Base-by-base conservation (phyloP, 2,888 invertebrate genomes). In the Troglohyphantes excavatus region DNA sequence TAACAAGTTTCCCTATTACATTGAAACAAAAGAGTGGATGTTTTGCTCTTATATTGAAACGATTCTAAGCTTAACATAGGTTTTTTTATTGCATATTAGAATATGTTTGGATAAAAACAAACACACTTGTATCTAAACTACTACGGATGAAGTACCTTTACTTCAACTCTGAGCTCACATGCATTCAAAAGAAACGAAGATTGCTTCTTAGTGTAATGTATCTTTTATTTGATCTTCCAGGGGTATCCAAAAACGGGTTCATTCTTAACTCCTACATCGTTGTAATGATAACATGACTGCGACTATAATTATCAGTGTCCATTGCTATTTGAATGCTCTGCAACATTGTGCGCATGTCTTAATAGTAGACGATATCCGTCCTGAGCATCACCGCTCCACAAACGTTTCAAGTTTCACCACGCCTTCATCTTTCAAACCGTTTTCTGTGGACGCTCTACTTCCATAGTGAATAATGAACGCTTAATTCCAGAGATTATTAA, bases 401-500 rank as follows among this genome's bases (percentile, higher is more conserved):
- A 27, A 84, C n/a, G 27, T 43, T 82, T 70, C 70, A 70, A 53
- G 39, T 6, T 70, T 61, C 17, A 81, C 87, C 87, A 81, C 87
- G 81, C 87, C 87, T 61, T 65, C 39, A 21, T 23, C 29, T 72
- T 72, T 63, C 26, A 78, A 68, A 29, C 59, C 19, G 43, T 85
- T 59, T 86, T 72, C 76, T 63, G 61, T 67, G 53, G 53, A 17
- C 53, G 53, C 53, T 53, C 53, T n/a, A n/a, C 13, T 53, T 53
- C 43, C 65, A 46, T n/a, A 61, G 29, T 67, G 82, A 70, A 86
- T 68, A 78, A 73, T 81, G 81, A 46, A 63, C 79, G 79, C 72
- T 81, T 73, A 63, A 81, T 81, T 81, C 73, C 78, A 13, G 39
- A 79, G 73, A 79, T 81, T 78, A 72, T 87, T 73, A 68, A 65